Evolutionary conservation across 2,113 vertebrate genomes (phyloP), one percentile per base, ranked within the genome.

Genomic region (Thamnaconus septentrionalis): DNA sequence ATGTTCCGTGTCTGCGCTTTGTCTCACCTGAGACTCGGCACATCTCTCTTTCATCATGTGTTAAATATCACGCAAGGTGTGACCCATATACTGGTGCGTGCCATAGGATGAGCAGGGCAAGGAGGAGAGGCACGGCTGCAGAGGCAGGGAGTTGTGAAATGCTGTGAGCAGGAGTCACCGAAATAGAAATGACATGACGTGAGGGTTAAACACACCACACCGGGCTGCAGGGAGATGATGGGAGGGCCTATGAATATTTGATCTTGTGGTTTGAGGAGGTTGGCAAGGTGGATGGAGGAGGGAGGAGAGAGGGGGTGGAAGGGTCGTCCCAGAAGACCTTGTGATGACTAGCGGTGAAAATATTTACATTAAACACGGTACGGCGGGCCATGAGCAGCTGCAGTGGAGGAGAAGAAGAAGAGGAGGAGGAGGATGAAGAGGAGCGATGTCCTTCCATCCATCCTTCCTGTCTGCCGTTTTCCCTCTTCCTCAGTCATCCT

Each of bases 301-400:
- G 18, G 18, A 31, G 18, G 18, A 31, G 18, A 2, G 18, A 31
- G 18, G 18, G 18, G 2, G 18, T 31, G 51, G 49, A 45, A 7
- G 12, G 11, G 53, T 11, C 8, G 6, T 73, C 77, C 74, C 76
- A 78, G 65, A 81, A 79, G 83, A 69, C 70, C 64, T 73, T 76
- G 66, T 72, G 75, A 69, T 81, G 79, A 85, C 63, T 52, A 68
- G 67, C 45, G 69, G 83, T 85, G 81, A 81, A 86, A 88, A 86
- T 84, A 87, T 88, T 90, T 83, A 88, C 82, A 76, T 80, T 80
- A 66, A 83, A 78, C 79, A 70, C 53, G 60, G 63, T 71, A 56
- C 67, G 12, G 62, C 56, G 74, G 75, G 78, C 76, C 60, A 70
- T 58, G 69, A 79, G 18, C 18, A 45, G 67, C 50, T 45, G 58